Evolutionary conservation across 2,113 vertebrate genomes (phyloP).

Genomic region (Leptodactylus fuscus): DNA sequence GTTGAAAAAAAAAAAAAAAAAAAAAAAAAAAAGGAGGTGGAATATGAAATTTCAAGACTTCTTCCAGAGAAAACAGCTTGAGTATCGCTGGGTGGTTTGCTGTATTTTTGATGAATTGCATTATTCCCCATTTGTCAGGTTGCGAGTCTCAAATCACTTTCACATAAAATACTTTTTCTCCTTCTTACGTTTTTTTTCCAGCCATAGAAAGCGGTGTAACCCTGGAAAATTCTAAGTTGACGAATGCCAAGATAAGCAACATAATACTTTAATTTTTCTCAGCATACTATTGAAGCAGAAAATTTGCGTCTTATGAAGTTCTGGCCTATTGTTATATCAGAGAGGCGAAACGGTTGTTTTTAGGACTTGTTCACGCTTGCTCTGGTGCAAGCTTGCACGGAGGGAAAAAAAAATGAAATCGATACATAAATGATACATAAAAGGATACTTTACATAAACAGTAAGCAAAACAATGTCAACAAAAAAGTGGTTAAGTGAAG

Average conservation of each 20-base stretch:
- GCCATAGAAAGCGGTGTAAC: constrained; percentile 9
- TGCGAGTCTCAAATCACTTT: constrained; percentile 52
- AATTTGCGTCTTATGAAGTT: background rate
- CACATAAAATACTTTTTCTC: constrained; percentile 52
- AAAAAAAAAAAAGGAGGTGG: constrained; percentile 13
- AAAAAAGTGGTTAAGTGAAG: too few relatives aligned
- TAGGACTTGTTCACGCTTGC: background rate
- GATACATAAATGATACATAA: too few relatives aligned
- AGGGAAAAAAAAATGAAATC: background rate
- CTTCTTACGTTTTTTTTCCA: background rate
- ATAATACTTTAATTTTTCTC: constrained; percentile 37
- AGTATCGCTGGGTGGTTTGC: constrained; percentile 42
- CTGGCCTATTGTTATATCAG: constrained; percentile 1
- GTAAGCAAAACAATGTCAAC: background rate
- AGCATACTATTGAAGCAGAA: background rate
- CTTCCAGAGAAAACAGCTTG: constrained; percentile 49
- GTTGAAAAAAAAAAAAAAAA: constrained; percentile 31
- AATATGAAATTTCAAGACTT: constrained; percentile 56
- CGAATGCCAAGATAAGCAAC: constrained; percentile 48
- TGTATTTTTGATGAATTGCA: constrained; percentile 56
- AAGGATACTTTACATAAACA: background rate
- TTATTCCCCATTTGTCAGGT: constrained; percentile 49
- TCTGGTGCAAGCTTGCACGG: background rate
- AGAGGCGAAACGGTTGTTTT: background rate
- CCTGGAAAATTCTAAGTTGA: background rate